phyloP scores from a whole-genome alignment of 2,888 invertebrate genomes.

The Caenorhabditis sinica region DNA sequence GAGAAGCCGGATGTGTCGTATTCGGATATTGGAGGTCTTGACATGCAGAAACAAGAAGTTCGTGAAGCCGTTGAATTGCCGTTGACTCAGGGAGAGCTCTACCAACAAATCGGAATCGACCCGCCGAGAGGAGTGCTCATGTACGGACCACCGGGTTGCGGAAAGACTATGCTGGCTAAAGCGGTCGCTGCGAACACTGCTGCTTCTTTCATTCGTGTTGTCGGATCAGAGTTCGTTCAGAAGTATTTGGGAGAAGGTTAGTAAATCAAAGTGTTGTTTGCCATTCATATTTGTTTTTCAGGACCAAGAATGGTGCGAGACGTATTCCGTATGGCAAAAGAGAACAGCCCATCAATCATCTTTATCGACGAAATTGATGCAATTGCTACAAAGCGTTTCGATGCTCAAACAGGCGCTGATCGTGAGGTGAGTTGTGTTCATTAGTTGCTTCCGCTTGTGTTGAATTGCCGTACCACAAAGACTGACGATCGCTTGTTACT shows the following conservation, averaged over 20 bases:
- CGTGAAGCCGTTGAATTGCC: slow-evolving; percentile 97
- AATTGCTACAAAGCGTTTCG: slow-evolving; percentile 94
- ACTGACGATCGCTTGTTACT: neutral
- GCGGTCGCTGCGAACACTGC: slow-evolving; percentile 83
- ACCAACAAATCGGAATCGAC: slow-evolving; percentile 97
- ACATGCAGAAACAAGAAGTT: slow-evolving; percentile 99
- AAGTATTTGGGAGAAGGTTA: slow-evolving; percentile 96
- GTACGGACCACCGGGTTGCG: slow-evolving; percentile 99
- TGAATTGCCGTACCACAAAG: neutral
- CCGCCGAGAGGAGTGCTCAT: slow-evolving; percentile 98
- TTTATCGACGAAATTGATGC: slow-evolving; percentile 99
- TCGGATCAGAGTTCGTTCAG: slow-evolving; percentile 99
- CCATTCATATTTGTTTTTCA: slow-evolving; percentile 24
- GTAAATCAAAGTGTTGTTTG: neutral
- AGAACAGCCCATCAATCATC: slow-evolving; percentile 99
- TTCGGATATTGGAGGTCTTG: slow-evolving; percentile 99
- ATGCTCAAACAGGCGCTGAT: slow-evolving; percentile 84
- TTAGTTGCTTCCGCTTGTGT: neutral
- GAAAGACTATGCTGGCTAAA: slow-evolving; percentile 99
- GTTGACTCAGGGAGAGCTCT: slow-evolving; percentile 97
- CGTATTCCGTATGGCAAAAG: slow-evolving; percentile 98
- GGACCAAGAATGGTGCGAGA: slow-evolving; percentile 98
- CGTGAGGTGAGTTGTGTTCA: slow-evolving; percentile 67
- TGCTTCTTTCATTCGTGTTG: slow-evolving; percentile 98
- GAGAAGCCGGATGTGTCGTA: slow-evolving; percentile 93